phyloP scores from a whole-genome alignment of 2,888 invertebrate genomes.

The Dryococelus australis region DNA sequence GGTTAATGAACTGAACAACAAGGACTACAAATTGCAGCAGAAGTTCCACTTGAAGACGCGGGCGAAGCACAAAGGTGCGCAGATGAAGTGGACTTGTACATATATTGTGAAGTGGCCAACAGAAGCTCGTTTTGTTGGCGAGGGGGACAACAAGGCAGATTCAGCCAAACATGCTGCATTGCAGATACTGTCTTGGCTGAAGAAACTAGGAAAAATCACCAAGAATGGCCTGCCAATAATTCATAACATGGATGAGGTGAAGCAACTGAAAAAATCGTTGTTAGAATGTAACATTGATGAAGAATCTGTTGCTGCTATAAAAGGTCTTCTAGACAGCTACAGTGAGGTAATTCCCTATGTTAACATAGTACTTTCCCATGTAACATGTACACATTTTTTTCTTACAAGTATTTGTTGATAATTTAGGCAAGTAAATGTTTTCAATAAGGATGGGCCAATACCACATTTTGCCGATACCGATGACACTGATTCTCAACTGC shows the following conservation, averaged over 20 bases:
- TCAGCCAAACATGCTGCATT: not conserved
- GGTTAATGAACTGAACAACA: not conserved
- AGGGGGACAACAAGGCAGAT: not conserved
- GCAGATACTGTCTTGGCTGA: not conserved
- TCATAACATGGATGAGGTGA: not conserved
- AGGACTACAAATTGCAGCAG: not conserved
- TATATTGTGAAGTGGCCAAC: not conserved
- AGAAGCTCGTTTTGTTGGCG: not conserved
- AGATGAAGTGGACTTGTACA: not conserved
- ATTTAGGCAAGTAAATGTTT: too few species aligned
- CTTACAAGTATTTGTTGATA: too few species aligned
- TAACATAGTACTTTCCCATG: too few species aligned
- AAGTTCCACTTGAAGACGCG: not conserved
- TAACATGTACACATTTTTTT: too few species aligned
- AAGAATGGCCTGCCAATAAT: not conserved
- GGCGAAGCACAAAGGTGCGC: not conserved
- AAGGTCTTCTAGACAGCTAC: not conserved
- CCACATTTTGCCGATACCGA: too few species aligned
- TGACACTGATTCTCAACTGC: too few species aligned
- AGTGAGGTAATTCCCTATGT: not conserved
- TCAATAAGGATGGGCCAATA: too few species aligned
- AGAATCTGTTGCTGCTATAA: not conserved
- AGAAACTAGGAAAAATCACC: not conserved
- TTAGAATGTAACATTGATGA: not conserved
- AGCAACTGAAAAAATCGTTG: not conserved